Percentiles rank a stretch among this genome's conserved stretches.
Conservation (phyloP, 2,113 vertebrate species). For the Brienomyrus longianalis region DNA sequence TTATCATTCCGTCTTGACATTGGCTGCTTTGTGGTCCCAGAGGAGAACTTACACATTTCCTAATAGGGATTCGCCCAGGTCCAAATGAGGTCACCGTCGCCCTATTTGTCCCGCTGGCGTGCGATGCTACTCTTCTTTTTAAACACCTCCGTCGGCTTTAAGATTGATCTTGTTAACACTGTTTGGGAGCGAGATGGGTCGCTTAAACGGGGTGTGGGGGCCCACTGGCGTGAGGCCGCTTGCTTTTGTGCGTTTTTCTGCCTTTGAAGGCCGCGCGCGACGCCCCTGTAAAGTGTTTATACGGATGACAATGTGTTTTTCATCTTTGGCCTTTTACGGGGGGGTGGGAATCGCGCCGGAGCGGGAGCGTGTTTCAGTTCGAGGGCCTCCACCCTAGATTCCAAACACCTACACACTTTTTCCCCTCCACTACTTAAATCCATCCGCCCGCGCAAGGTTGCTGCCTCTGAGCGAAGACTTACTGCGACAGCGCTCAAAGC, state of each 20-base stretch:
- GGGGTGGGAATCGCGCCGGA: not conserved
- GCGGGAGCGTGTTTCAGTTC: not conserved
- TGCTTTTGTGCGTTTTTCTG: not conserved
- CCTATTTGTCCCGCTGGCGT: conserved; percentile 3
- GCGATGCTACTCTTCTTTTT: conserved; percentile 5
- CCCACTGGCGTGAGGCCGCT: not conserved
- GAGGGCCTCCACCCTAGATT: conserved; percentile 15
- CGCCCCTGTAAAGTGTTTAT: conserved; percentile 3
- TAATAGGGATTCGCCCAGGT: not conserved
- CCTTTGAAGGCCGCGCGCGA: not conserved
- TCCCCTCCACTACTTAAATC: conserved; percentile 14
- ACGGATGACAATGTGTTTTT: conserved; percentile 15
- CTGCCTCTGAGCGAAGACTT: not conserved
- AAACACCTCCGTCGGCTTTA: conserved; percentile 1
- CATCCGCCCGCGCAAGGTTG: not conserved
- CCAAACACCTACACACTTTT: conserved; percentile 22
- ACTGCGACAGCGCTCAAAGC: not conserved
- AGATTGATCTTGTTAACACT: conserved; percentile 17
- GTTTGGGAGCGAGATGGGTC: conserved; percentile 4
- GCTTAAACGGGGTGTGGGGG: not conserved
- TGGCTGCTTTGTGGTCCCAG: not conserved
- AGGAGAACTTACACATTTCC: not conserved
- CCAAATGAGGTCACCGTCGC: not conserved
- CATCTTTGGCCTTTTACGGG: conserved; percentile 12
- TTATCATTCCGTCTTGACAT: not conserved